Percentiles rank a stretch among this genome's conserved stretches.
phyloP scores from a whole-genome alignment of 2,113 vertebrate species.

The Zosterops borbonicus region DNA sequence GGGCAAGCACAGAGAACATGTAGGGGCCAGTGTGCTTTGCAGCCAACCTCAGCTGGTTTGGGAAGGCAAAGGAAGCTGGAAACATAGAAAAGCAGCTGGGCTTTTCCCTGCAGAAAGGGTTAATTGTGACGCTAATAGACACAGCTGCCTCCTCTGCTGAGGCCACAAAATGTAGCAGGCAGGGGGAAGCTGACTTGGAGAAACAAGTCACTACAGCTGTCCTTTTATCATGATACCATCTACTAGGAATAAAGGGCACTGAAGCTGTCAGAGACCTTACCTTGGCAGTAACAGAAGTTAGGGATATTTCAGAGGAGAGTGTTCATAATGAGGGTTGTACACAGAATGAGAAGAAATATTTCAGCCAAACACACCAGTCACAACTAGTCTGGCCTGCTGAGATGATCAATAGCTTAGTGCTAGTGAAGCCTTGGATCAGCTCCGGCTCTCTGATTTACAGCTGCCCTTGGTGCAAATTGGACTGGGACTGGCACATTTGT shows the following conservation, averaged over 20 bases:
- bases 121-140: neutral
- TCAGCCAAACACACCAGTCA: neutral
- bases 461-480: neutral
- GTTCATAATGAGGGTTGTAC: neutral
- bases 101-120: neutral
- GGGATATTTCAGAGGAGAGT: neutral
- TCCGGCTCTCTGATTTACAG: neutral
- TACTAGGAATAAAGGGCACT: neutral
- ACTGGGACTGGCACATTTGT: neutral
- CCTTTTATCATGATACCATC: neutral
- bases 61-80: neutral
- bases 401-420: neutral
- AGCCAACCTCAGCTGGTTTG: neutral
- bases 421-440: neutral
- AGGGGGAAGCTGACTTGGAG: neutral
- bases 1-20: neutral
- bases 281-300: neutral
- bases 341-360: neutral
- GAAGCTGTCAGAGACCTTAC: neutral
- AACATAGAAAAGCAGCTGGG: neutral
- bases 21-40: rapidly evolving
- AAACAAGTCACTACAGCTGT: neutral
- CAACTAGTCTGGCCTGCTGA: neutral
- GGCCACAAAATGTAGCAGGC: neutral
- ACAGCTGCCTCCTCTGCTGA: neutral